Evolutionary conservation across 2,888 invertebrate genomes (phyloP), one percentile per base, ranked within the genome.

Genomic region (Parapristionchus giblindavisi): DNA sequence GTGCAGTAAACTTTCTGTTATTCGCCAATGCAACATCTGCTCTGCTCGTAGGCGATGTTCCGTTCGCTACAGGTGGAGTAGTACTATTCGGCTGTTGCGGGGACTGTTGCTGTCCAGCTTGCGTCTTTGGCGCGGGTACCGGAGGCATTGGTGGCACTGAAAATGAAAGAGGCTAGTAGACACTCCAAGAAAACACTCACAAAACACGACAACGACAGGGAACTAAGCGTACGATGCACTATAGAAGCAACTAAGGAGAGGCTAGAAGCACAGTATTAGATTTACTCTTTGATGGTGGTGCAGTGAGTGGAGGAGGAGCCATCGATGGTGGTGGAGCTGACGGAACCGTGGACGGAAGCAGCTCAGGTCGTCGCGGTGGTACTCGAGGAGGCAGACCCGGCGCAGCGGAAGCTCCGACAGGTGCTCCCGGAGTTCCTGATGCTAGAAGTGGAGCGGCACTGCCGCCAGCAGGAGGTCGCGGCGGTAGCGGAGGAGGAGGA

Each of bases 401-500:
- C 11, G 48, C 48, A 48, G 56, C 14, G 8, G 56, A n/a, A 27
- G 8, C 21, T 8, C 24, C 24, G 24, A 24, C 56, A 21, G 48
- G 21, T 73, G 73, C 8, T 17, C 32, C 32, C 36, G 32, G 14
- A 17, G 27, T 17, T 6, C 17, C 17, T 36, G 32, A 8, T 68
- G 63, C 66, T 21, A 75, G 72, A 17, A 75, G 34, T 34, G 71
- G 71, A 6, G 60, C 32, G 11, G 34, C 34, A 6, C 8, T 63
- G 56, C 8, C 21, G 14, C 21, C 56, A 24, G 21, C 48, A 17
- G 65, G n/a, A 0, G 65, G 76, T 1, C 65, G 54, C 32, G 66
- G 66, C 36, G 76, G 73, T 4, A 76, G 72, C 4, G 61, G 68
- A 5, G 76, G 74, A 54, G 24, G 77, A 76, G 0, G 77, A 52